Evolutionary conservation across 1,140 invertebrate genomes (phyloP), one percentile per base, ranked within the genome.

Genomic region (Uloborus diversus): DNA sequence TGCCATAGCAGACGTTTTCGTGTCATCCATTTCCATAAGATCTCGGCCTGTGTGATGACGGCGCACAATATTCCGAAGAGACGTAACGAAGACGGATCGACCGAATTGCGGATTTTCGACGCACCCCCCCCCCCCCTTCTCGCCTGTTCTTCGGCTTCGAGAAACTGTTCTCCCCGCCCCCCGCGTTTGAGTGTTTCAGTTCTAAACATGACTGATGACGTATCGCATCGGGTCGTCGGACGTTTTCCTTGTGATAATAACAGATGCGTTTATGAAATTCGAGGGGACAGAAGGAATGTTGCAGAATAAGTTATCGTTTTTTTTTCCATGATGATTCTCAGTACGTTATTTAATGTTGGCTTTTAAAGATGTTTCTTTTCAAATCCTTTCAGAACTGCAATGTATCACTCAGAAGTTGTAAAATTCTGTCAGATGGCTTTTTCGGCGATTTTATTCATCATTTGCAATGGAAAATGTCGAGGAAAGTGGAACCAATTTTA

Each of bases 191-290:
- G 70, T 73, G 70, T 59, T 73, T 61, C 70, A 61, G n/a, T n/a
- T n/a, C 70, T 73, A 73, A 73, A 73, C 70, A 73, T 73, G 70
- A 73, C 28, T 73, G 70, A 73, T 73, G 70, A 73, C 70, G 70
- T 61, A 73, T 73, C 56, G 70, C 13, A 37, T 17, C 51, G 30
- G 53, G 28, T 69, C 32, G 66, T 30, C 32, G 66, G 69, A 57
- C 69, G 69, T 20, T 42, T 11, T 71, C 33, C 23, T 57, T 33
- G 35, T 69, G 56, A 56, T 33, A 70, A 70, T 42, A 42, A 42
- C 9, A 42, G 37, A 42, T 42, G 37, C 9, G 37, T 17, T 42
- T 9, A 13, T 42, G 9, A 42, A 42, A 42, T 17, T 42, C 37
- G 9, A 17, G 37, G 37, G n/a, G n/a, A n/a, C n/a, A n/a, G n/a